phyloP scores from a whole-genome alignment of 37 sponge, comb jelly and placozoan species.

The Amphimedon queenslandica region DNA sequence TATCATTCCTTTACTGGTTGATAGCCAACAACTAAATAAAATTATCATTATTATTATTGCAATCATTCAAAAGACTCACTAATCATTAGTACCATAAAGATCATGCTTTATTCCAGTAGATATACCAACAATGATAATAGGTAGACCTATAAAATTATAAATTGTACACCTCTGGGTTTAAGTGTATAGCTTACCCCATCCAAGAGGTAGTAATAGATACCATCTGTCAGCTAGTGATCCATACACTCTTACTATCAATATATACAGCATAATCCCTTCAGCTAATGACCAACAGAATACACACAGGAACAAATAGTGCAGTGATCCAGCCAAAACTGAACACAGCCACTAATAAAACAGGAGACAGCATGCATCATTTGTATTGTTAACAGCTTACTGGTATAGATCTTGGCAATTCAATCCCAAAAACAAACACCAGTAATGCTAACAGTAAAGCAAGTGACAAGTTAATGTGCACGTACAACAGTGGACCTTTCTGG shows the following conservation, averaged over 20 bases:
- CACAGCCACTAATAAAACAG: slow-evolving; percentile 19
- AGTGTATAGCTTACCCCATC: slow-evolving; percentile 25
- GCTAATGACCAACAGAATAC: slow-evolving; percentile 44
- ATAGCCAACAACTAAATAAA: slow-evolving; percentile 36
- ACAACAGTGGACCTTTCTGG: background rate
- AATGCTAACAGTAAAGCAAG: background rate
- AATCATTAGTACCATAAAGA: no score
- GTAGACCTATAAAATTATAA: background rate
- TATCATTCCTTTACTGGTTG: slow-evolving; percentile 5
- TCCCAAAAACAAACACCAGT: background rate
- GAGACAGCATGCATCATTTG: background rate
- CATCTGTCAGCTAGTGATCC: slow-evolving; percentile 1
- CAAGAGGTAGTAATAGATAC: slow-evolving; percentile 20
- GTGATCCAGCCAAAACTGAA: slow-evolving; percentile 11
- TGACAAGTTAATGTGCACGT: background rate
- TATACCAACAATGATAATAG: background rate
- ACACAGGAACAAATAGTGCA: slow-evolving; percentile 41
- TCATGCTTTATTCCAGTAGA: background rate
- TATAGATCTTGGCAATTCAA: background rate
- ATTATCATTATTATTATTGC: no score
- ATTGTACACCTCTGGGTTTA: background rate
- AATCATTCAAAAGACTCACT: background rate
- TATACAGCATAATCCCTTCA: slow-evolving; percentile 40
- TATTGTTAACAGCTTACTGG: background rate
- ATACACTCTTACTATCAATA: slow-evolving; percentile 31